Conservation (phyloP, 2,797 vertebrate species). For the Nothura maculosa region DNA sequence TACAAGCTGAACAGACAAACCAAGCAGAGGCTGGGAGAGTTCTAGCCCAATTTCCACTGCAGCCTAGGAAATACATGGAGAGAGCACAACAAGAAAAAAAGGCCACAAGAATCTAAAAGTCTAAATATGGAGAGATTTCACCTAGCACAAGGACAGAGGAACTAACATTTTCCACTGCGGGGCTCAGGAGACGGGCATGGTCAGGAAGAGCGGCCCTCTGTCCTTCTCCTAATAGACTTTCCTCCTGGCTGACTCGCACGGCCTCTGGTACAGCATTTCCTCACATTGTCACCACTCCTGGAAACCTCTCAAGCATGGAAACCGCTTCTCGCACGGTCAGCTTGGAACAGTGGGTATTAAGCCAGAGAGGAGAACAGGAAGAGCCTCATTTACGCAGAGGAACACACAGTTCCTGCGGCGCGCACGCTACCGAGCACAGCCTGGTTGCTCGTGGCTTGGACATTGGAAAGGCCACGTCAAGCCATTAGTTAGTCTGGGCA, state of each 20-base stretch:
- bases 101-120: not conserved
- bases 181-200: not conserved
- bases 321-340: not conserved
- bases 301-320: conserved; percentile 1
- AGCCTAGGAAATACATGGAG: not conserved
- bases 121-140: fast-evolving
- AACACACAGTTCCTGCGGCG: conserved; percentile 25
- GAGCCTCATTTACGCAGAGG: conserved; percentile 5
- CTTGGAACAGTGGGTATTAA: not conserved
- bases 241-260: conserved; percentile 2
- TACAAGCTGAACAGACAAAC: not conserved
- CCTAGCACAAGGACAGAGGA: not conserved
- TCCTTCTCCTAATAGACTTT: not conserved
- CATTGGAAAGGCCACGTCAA: fast-evolving
- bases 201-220: not conserved
- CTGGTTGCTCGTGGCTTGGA: not conserved
- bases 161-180: fast-evolving
- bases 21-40: not conserved
- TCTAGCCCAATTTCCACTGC: not conserved
- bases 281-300: conserved; percentile 51
- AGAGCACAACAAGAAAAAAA: not conserved
- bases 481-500: not conserved
- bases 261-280: conserved; percentile 22
- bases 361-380: conserved; percentile 23
- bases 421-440: not conserved